phyloP scores from a whole-genome alignment of 2,888 invertebrate genomes.

The Cheiracanthium punctorium region DNA sequence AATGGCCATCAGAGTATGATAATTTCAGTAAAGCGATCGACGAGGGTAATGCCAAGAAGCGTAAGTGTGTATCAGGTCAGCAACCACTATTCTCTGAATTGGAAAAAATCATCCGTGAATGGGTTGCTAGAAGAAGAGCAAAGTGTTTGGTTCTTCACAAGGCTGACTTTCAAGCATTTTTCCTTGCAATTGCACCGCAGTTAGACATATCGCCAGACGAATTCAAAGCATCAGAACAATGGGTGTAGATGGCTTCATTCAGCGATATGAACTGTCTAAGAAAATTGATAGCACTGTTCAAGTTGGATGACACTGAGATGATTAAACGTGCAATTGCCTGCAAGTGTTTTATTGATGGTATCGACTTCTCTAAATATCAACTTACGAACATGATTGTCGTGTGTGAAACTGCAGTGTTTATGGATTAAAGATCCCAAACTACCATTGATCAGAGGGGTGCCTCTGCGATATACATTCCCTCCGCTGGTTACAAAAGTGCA shows the following conservation, averaged over 20 bases:
- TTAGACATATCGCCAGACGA: too few species aligned
- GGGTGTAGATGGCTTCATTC: slow-evolving; percentile 9
- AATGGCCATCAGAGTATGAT: slow-evolving; percentile 29
- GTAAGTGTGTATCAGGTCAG: slow-evolving; percentile 35
- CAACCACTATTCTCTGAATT: slow-evolving; percentile 32
- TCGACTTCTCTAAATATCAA: slow-evolving; percentile 30
- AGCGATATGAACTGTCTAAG: slow-evolving; percentile 23
- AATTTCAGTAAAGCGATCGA: slow-evolving; percentile 21
- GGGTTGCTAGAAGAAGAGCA: slow-evolving; percentile 21
- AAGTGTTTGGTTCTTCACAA: background rate
- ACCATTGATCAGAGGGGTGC: slow-evolving; percentile 23
- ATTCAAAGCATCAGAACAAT: too few species aligned
- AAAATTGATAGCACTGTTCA: slow-evolving; percentile 28
- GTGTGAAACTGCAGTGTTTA: slow-evolving; percentile 29
- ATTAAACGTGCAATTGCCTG: slow-evolving; percentile 29
- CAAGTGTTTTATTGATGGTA: slow-evolving; percentile 30
- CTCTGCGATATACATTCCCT: too few species aligned
- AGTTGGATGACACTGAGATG: slow-evolving; percentile 24
- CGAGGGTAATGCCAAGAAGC: slow-evolving; percentile 38
- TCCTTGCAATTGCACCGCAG: too few species aligned
- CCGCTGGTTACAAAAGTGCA: too few species aligned
- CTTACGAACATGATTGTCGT: slow-evolving; percentile 20
- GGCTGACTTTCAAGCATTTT: background rate
- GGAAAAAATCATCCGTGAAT: background rate
- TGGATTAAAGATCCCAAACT: background rate